Evolutionary conservation across 2,113 vertebrate genomes (phyloP), one percentile per base, ranked within the genome.

Genomic region (Aplodontia rufa): DNA sequence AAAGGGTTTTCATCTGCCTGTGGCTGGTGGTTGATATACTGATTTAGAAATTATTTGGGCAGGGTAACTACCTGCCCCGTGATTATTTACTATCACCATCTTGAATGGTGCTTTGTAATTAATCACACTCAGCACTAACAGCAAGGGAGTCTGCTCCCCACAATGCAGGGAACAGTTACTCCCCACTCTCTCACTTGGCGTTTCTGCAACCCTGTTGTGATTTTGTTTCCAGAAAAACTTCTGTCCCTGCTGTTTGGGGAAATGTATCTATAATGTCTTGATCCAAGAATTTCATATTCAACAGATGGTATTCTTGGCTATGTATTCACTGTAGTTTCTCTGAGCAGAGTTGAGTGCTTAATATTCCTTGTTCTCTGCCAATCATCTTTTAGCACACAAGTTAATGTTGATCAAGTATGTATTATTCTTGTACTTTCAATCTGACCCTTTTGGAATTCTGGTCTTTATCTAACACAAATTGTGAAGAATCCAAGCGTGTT

Each of bases 271-370:
- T 97, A 98, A 98, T 98, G 96, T 97, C 98, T 98, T 96, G 98
- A 98, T 98, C 98, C 98, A 98, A 98, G 90, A 94, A 97, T 98
- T 98, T 98, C 97, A 98, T 98, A 98, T 98, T 98, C 97, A 98
- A 97, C 98, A 98, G 98, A 98, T 98, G 98, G 98, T 97, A 96
- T 98, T 98, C 94, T 98, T 98, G 98, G 98, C 98, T 98, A 64
- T 68, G 95, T 53, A 87, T 81, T 97, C 79, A 85, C 74, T 92
- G 91, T 91, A 81, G 93, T 97, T 98, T 98, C 97, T 97, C 97
- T 92, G 95, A 98, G 96, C 51, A 91, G 79, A 97, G 82, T 53
- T 47, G 75, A 97, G 96, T 94, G 76, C 86, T 98, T 98, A 98
- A 98, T 98, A 95, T 74, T 74, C 88, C 96, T 96, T 98, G 87